Evolutionary conservation across 2,888 invertebrate genomes (phyloP).

Genomic region (Zeuzera pyrina): DNA sequence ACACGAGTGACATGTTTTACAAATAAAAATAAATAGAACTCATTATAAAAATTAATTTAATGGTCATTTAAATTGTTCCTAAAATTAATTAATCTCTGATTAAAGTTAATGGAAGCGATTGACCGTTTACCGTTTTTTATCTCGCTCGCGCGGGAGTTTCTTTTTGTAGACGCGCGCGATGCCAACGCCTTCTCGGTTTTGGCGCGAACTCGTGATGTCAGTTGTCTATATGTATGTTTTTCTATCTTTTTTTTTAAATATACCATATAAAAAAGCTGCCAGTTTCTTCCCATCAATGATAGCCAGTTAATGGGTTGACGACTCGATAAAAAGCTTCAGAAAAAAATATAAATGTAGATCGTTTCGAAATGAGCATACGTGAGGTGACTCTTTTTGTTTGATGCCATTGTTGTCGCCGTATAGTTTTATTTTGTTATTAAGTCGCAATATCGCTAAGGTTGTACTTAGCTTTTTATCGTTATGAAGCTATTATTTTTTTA

Average conservation of each 20-base stretch:
- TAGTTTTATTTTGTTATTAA: not conserved
- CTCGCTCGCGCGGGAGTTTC: not conserved
- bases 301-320: constrained; percentile 42
- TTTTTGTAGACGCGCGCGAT: constrained; percentile 9
- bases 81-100: too few relatives aligned
- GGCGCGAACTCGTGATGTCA: constrained; percentile 34
- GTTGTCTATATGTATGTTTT: constrained; percentile 33
- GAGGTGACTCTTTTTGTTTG: constrained; percentile 17
- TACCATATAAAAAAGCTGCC: constrained; percentile 17
- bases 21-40: too few relatives aligned
- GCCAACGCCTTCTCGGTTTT: constrained; percentile 29
- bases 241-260: constrained; percentile 22
- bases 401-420: constrained; percentile 10
- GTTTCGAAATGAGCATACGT: constrained; percentile 17
- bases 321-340: constrained; percentile 21
- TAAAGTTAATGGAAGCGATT: too few relatives aligned
- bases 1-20: too few relatives aligned
- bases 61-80: too few relatives aligned
- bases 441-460: too few relatives aligned
- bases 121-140: too few relatives aligned
- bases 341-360: constrained; percentile 1
- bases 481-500: too few relatives aligned
- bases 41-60: too few relatives aligned
- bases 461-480: too few relatives aligned
- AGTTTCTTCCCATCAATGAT: constrained; percentile 41